Percentiles rank a stretch among this genome's conserved stretches.
phyloP scores from a whole-genome alignment of 2,888 invertebrate genomes.

The Nemoura dubitans region DNA sequence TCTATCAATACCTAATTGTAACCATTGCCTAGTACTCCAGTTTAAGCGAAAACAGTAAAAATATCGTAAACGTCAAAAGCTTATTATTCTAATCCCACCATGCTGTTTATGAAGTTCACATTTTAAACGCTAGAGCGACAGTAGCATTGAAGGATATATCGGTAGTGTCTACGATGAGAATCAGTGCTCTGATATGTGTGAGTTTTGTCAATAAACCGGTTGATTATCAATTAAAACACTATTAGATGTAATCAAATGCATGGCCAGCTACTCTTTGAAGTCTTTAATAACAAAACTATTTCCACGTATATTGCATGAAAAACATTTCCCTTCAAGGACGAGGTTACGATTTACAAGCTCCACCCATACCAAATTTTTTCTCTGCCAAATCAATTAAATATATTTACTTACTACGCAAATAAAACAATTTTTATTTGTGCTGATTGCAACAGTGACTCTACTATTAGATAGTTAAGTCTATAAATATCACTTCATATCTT shows the following conservation, averaged over 20 bases:
- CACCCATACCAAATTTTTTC: conserved; percentile 28
- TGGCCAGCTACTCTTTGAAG: neutral
- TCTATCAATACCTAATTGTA: neutral
- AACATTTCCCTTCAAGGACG: neutral
- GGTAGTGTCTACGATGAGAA: neutral
- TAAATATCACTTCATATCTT: neutral
- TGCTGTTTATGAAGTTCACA: conserved; percentile 19
- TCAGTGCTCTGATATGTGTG: conserved; percentile 35
- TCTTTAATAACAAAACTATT: neutral
- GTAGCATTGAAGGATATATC: conserved; percentile 7
- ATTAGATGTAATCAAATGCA: neutral
- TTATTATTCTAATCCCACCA: conserved; percentile 19
- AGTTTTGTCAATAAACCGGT: conserved; percentile 13
- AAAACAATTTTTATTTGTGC: neutral
- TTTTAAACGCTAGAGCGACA: conserved; percentile 21
- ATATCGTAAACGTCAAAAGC: conserved; percentile 21
- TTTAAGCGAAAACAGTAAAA: neutral
- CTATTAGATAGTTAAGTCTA: neutral
- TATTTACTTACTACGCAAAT: conserved; percentile 9
- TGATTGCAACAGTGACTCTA: neutral
- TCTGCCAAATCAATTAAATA: conserved; percentile 23
- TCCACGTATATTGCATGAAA: neutral
- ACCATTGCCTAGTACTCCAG: neutral
- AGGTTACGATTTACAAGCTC: neutral
- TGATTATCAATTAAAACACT: neutral